Percentiles rank a stretch among this genome's conserved stretches.
Conservation (phyloP, 2,113 vertebrate genomes). For the Lycaon pictus region DNA sequence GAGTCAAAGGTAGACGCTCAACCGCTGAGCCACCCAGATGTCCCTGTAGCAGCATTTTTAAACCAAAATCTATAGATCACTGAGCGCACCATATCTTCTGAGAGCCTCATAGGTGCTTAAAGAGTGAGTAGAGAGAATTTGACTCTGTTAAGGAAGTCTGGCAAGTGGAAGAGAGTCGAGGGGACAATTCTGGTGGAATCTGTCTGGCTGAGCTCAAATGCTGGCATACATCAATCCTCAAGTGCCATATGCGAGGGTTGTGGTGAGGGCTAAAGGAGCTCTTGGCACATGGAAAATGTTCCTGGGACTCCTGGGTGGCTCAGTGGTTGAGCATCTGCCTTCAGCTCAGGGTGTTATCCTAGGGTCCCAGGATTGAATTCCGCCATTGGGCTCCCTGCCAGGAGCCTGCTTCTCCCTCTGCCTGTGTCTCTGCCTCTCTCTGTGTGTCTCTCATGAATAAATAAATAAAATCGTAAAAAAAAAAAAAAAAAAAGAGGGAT, state of each 20-base stretch:
- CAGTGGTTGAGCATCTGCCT: no score
- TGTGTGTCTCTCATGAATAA: no score
- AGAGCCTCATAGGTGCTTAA: not conserved
- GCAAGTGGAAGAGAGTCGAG: not conserved
- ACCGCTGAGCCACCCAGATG: no score
- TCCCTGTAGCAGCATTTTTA: not conserved
- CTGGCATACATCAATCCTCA: not conserved
- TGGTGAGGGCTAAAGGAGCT: not conserved
- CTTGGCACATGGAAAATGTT: no score
- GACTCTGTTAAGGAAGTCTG: not conserved
- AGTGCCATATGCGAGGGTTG: not conserved
- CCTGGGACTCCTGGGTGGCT: no score
- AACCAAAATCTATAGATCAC: not conserved
- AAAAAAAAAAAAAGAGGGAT: not conserved
- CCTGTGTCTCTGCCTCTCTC: no score
- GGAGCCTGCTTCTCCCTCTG: no score
- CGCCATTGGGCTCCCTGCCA: no score
- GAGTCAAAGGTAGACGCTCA: no score
- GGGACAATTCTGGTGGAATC: not conserved
- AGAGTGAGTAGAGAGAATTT: not conserved
- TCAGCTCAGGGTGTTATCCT: no score
- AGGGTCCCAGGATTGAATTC: no score
- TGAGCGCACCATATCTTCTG: not conserved
- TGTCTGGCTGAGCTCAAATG: not conserved
- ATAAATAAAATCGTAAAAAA: no score